Evolutionary conservation across 1,140 invertebrate genomes (phyloP).

Genomic region (Hypsibius dujardini): DNA sequence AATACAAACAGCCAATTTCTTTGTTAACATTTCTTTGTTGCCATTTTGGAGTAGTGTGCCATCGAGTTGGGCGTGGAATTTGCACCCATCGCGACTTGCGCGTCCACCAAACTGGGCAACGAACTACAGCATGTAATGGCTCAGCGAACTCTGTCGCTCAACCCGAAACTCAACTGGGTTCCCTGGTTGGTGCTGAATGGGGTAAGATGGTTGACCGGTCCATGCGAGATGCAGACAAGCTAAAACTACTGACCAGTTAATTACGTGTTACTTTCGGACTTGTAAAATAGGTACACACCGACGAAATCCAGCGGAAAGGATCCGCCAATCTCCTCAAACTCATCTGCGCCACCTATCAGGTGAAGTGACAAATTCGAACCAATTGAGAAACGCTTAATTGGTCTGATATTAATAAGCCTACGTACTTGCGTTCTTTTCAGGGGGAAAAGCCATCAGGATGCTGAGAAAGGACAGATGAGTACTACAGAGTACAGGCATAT

Average conservation of each 20-base stretch:
- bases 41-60: slow-evolving; percentile 11
- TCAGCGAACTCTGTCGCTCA: slow-evolving; percentile 48
- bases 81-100: slow-evolving; percentile 48
- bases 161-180: slow-evolving; percentile 52
- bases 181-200: slow-evolving; percentile 64
- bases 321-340: background rate
- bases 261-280: background rate
- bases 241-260: background rate
- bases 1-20: too few relatives aligned
- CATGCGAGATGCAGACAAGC: background rate
- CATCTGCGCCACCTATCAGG: background rate
- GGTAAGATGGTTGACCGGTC: slow-evolving; percentile 31
- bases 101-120: slow-evolving; percentile 42
- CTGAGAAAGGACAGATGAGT: too few relatives aligned
- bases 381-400: too few relatives aligned
- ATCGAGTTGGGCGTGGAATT: slow-evolving; percentile 33
- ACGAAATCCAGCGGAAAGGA: background rate
- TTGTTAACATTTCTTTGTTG: background rate
- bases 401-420: too few relatives aligned
- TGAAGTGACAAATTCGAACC: background rate
- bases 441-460: too few relatives aligned
- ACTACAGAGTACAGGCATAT: too few relatives aligned
- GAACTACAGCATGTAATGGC: slow-evolving; percentile 57
- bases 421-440: too few relatives aligned
- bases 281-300: background rate